Base-by-base conservation (phyloP, 2,113 vertebrate genomes). In the Phyllopteryx taeniolatus region DNA sequence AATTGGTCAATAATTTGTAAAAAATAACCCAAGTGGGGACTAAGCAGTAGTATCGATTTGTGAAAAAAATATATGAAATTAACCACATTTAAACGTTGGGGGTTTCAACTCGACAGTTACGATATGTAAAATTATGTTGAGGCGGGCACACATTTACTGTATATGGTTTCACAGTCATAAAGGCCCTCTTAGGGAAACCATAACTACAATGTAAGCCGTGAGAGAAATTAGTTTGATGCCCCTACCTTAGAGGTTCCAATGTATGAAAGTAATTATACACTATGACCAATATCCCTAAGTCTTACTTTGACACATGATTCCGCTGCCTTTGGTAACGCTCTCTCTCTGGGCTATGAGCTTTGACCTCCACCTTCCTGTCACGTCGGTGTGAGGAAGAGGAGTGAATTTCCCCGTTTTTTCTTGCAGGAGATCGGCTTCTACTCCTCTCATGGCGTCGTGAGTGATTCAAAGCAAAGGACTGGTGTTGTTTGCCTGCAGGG, bases 261-360 rank as follows among this genome's bases (percentile, higher is more conserved):
- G 20, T 57, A 57, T 22, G n/a, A 17, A 46, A 11, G 19, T 59
- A 4, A n/a, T 59, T 22, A 22, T 44, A 6, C 31, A 47, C 0
- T 67, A 49, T 8, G 35, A 17, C 8, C 8, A 10, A 63, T n/a
- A 63, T 19, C 35, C 51, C 63, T 49, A 2, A 0, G 0, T 63
- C 92, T 83, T 82, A 96, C 96, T 91, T 96, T 8, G 94, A 94
- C 60, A 94, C 93, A 0, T 91, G 91, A 0, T 90, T 65, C 10
- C 64, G 54, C 1, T 91, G 92, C 63, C 92, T 90, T 1, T 91
- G 84, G 66, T 92, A 81, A 15, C 77, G 88, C 33, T 90, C 88
- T 43, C 75, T 94, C 47, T 88, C 91, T 0, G 92, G 93, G 72
- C 92, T 96, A 60, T 83, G 80, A 0, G 68, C 82, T 82, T 82